These are phyloP conservation scores for Sycophila sp. DNA, from an alignment of 1,140 invertebrate genomes.

Conservation along the genomic window DNA sequence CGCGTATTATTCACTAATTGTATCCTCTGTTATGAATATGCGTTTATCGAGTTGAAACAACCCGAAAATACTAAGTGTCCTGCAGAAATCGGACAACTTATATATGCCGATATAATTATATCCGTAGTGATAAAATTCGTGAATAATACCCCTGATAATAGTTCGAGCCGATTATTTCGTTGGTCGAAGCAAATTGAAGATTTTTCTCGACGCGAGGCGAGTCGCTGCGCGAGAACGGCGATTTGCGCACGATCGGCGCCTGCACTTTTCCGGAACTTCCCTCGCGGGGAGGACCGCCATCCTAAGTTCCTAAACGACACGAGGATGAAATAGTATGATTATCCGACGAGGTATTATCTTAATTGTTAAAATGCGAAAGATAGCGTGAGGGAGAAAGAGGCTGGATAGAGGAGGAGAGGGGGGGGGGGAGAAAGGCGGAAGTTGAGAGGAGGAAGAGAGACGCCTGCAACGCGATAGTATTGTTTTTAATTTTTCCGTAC, in stretches of 20 bases:
- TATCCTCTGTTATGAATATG: too few species aligned
- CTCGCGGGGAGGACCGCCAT: constrained; percentile 50
- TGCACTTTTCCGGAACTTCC: constrained; percentile 48
- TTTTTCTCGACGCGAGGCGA: not conserved
- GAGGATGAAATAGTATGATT: constrained; percentile 54
- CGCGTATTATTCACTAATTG: too few species aligned
- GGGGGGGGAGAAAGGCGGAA: constrained; percentile 18
- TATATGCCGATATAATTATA: too few species aligned
- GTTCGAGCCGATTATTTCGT: constrained; percentile 6
- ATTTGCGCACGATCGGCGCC: not conserved
- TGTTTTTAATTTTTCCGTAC: constrained; percentile 61
- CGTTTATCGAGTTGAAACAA: not conserved
- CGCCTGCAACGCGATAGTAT: constrained; percentile 46
- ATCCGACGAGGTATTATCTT: constrained; percentile 48
- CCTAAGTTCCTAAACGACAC: constrained; percentile 63
- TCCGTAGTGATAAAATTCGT: too few species aligned
- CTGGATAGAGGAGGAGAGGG: not conserved
- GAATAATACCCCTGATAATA: too few species aligned
- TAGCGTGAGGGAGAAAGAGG: constrained; percentile 5
- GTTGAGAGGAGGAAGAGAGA: constrained; percentile 30
- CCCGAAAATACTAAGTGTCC: not conserved
- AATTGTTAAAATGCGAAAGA: constrained; percentile 41
- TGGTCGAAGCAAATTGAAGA: not conserved
- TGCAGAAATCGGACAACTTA: too few species aligned
- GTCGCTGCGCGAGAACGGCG: not conserved